phyloP scores from a whole-genome alignment of 2,797 vertebrate species.

The Spatula clypeata region DNA sequence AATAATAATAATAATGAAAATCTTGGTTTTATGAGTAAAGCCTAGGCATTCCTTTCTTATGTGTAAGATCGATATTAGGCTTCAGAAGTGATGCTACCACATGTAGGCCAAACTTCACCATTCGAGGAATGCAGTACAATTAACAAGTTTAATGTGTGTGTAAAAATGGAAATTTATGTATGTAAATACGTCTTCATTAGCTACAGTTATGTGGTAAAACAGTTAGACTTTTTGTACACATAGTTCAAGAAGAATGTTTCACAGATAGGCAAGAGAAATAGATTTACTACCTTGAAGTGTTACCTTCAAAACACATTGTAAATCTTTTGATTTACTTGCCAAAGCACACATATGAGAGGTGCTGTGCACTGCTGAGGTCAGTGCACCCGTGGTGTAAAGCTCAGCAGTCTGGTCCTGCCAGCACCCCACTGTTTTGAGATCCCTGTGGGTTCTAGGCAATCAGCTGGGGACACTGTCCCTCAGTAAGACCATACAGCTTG shows the following conservation, averaged over 20 bases:
- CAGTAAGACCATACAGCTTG: neutral
- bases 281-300: neutral
- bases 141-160: neutral
- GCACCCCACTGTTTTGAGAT: neutral
- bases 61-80: neutral
- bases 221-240: neutral
- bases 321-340: neutral
- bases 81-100: neutral
- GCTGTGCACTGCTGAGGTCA: neutral
- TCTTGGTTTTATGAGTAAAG: neutral
- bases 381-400: neutral
- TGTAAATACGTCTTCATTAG: neutral
- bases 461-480: neutral
- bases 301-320: neutral
- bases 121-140: neutral
- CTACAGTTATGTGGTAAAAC: neutral
- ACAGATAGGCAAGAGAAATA: neutral
- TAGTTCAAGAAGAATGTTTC: neutral
- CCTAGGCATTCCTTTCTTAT: neutral
- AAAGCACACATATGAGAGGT: neutral
- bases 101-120: neutral
- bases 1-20: too few relatives aligned
- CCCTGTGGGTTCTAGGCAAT: neutral
- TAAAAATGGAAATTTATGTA: neutral
- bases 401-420: neutral